phyloP scores from a whole-genome alignment of 2,113 vertebrate species.

The Oreotrochilus melanogaster region DNA sequence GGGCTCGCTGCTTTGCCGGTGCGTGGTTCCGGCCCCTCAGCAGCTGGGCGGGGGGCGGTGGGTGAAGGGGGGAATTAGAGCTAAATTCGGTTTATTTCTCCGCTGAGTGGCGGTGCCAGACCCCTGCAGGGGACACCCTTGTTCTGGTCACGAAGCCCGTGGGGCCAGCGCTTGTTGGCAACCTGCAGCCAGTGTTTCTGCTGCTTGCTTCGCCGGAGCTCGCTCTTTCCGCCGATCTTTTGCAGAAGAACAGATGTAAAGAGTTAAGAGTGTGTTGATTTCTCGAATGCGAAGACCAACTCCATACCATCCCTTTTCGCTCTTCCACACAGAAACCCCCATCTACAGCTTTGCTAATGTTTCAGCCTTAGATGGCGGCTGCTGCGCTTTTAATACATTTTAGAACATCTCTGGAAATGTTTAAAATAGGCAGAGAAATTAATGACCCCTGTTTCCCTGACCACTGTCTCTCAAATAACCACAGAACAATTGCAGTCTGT shows the following conservation, averaged over 20 bases:
- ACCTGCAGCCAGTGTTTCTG: not conserved
- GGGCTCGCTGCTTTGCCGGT: not conserved
- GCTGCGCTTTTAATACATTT: not conserved
- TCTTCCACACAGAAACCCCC: not conserved
- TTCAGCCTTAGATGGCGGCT: not conserved
- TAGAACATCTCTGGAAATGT: slow-evolving; percentile 18
- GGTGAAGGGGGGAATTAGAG: not conserved
- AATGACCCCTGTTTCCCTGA: slow-evolving; percentile 18
- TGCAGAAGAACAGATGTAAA: not conserved
- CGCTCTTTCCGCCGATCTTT: not conserved
- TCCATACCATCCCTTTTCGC: not conserved
- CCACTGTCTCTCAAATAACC: slow-evolving; percentile 9
- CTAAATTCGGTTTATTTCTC: not conserved
- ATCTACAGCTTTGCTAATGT: not conserved
- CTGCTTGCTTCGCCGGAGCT: too few relatives aligned
- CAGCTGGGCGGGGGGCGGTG: not conserved
- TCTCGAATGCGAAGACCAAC: not conserved
- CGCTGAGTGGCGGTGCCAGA: not conserved
- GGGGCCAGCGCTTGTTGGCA: not conserved
- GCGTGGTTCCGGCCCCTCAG: not conserved
- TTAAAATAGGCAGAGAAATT: not conserved
- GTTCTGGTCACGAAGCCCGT: fast-evolving
- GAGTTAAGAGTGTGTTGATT: not conserved
- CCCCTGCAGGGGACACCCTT: not conserved
- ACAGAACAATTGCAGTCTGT: slow-evolving; percentile 25